A percentile compares a stretch with the other conserved stretches of the same genome.
Conservation (phyloP, 2,888 invertebrate genomes). For the Lasioglossum malachurum region DNA sequence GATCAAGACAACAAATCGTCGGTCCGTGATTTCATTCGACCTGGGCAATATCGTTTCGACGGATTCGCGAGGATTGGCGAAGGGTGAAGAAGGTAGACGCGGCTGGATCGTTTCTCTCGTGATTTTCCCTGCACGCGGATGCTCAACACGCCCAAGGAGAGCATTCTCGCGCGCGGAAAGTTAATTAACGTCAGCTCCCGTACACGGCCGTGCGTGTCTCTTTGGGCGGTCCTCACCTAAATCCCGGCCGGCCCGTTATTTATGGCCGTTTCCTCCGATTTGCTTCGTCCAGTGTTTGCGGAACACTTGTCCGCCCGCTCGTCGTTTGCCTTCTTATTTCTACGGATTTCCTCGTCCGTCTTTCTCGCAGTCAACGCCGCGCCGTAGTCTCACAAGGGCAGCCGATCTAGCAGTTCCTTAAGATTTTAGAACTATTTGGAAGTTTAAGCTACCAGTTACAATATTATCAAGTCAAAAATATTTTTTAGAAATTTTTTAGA, state of each 20-base stretch:
- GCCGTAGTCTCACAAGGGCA: no score
- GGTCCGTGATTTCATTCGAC: slow-evolving; percentile 17
- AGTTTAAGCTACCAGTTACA: no score
- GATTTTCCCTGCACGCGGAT: slow-evolving; percentile 21
- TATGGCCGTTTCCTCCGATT: slow-evolving; percentile 40
- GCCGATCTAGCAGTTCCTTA: no score
- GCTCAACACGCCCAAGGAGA: slow-evolving; percentile 22
- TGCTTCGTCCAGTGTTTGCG: slow-evolving; percentile 45
- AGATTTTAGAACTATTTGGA: no score
- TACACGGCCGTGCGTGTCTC: not conserved
- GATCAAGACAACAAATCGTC: not conserved
- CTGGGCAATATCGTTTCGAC: not conserved
- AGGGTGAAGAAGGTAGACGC: slow-evolving; percentile 6
- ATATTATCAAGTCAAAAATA: no score
- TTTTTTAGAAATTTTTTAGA: no score
- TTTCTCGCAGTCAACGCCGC: not conserved
- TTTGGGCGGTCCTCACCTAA: slow-evolving; percentile 7
- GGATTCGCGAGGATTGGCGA: slow-evolving; percentile 6
- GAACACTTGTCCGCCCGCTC: slow-evolving; percentile 44
- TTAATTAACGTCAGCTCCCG: slow-evolving; percentile 66
- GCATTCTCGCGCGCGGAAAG: slow-evolving; percentile 35
- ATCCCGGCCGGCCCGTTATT: slow-evolving; percentile 51
- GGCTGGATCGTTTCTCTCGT: slow-evolving; percentile 27
- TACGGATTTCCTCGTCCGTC: not conserved
- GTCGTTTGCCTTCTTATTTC: slow-evolving; percentile 37